These are phyloP conservation scores for Prenolepis imparis DNA, from an alignment of 2,888 invertebrate genomes.

Conservation along the genomic window DNA sequence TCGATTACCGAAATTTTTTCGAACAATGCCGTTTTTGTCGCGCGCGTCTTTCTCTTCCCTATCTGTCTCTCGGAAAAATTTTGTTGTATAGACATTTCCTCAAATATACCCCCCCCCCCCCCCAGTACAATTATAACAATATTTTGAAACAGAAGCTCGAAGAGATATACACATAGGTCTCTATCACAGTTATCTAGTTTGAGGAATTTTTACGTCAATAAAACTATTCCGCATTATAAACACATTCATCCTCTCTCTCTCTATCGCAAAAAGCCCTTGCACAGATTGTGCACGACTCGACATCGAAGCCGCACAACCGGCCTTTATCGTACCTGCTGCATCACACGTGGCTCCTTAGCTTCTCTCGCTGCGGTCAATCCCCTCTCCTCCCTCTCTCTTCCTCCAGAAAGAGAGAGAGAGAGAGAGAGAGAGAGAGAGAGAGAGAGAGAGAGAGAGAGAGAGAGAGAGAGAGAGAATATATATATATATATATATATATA, in stretches of 20 bases:
- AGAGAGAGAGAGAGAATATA: no score
- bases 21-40: neutral
- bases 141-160: neutral
- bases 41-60: neutral
- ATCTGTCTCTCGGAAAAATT: no score
- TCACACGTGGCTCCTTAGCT: conserved; percentile 41
- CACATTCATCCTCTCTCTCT: no score
- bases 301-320: conserved; percentile 54
- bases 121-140: neutral
- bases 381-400: conserved; percentile 35
- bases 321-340: conserved; percentile 65
- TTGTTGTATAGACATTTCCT: neutral
- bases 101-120: conserved; percentile 3
- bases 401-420: neutral
- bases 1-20: conserved; percentile 9
- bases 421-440: neutral
- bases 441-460: neutral
- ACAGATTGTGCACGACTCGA: conserved; percentile 35
- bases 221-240: neutral
- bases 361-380: conserved; percentile 46
- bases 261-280: conserved; percentile 3
- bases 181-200: neutral
- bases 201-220: conserved; percentile 26
- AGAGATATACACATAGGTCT: neutral
- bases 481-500: no score